Conservation (phyloP, 30 jellyfish, hydroid and myxozoan species). For the Calvadosia cruxmelitensis region DNA sequence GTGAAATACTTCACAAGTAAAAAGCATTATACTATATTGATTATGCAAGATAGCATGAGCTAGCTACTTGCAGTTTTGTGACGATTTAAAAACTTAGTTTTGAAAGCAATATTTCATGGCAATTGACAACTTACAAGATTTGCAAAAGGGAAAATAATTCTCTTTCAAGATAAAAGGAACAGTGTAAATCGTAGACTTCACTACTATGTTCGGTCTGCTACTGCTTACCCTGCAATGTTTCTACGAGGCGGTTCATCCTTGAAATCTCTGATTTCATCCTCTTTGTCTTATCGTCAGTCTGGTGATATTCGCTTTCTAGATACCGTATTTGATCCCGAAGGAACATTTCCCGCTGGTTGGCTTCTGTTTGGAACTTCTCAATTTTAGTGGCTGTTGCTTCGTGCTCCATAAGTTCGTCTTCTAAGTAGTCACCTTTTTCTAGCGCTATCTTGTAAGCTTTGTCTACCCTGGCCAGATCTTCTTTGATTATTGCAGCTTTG, state of each 20-base stretch:
- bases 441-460: conserved; percentile 21
- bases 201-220: too few relatives aligned
- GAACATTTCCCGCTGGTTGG: conserved; percentile 42
- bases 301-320: conserved; percentile 30
- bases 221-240: conserved; percentile 49
- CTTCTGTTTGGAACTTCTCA: conserved; percentile 44
- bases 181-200: too few relatives aligned
- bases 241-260: conserved; percentile 38
- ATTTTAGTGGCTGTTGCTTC: conserved; percentile 34
- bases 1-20: too few relatives aligned
- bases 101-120: too few relatives aligned
- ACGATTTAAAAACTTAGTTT: too few relatives aligned
- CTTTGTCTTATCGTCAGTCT: conserved; percentile 53
- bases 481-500: conserved; percentile 20
- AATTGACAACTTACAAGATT: too few relatives aligned
- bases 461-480: conserved; percentile 37
- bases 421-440: conserved; percentile 45
- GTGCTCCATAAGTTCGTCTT: conserved; percentile 42
- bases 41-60: too few relatives aligned
- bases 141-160: too few relatives aligned
- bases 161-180: too few relatives aligned
- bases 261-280: conserved; percentile 22
- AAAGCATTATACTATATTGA: too few relatives aligned
- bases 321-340: conserved; percentile 53
- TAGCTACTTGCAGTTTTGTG: too few relatives aligned